Evolutionary conservation across 2,888 invertebrate species (phyloP).

Genomic region (Metallyticus violacea): DNA sequence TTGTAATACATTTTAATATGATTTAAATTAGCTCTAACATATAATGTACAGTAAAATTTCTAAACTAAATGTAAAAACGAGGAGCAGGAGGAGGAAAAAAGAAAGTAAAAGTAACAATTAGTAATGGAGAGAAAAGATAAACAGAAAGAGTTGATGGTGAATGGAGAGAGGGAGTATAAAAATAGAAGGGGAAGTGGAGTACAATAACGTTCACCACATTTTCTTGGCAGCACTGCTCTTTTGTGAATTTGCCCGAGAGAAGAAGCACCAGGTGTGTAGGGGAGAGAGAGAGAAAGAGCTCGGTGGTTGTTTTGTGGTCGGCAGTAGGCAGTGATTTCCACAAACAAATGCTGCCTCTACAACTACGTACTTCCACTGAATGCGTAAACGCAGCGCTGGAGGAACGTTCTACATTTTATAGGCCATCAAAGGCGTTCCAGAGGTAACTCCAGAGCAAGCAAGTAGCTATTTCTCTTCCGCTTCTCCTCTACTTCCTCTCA

Average conservation of each 20-base stretch:
- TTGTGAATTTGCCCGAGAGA: not conserved
- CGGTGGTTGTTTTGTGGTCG: not conserved
- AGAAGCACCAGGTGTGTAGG: not conserved
- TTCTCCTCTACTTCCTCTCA: too few species aligned
- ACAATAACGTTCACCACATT: not conserved
- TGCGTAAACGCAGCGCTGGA: not conserved
- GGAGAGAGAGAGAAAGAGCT: not conserved
- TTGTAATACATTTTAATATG: too few species aligned
- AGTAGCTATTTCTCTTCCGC: not conserved
- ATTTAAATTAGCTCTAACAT: too few species aligned
- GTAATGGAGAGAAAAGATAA: not conserved
- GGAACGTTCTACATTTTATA: slow-evolving; percentile 9
- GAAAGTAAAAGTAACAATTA: too few species aligned
- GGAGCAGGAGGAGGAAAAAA: not conserved
- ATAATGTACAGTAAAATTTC: too few species aligned
- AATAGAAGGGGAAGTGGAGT: not conserved
- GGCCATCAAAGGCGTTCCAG: slow-evolving; percentile 15
- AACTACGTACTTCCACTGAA: not conserved
- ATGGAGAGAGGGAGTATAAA: not conserved
- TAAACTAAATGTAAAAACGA: too few species aligned
- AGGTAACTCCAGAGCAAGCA: slow-evolving; percentile 7
- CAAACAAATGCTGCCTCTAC: not conserved
- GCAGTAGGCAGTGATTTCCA: not conserved
- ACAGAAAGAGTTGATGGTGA: not conserved
- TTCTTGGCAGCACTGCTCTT: not conserved